Base-by-base conservation (phyloP, 2,797 vertebrate genomes). In the Etheostoma perlongum region DNA sequence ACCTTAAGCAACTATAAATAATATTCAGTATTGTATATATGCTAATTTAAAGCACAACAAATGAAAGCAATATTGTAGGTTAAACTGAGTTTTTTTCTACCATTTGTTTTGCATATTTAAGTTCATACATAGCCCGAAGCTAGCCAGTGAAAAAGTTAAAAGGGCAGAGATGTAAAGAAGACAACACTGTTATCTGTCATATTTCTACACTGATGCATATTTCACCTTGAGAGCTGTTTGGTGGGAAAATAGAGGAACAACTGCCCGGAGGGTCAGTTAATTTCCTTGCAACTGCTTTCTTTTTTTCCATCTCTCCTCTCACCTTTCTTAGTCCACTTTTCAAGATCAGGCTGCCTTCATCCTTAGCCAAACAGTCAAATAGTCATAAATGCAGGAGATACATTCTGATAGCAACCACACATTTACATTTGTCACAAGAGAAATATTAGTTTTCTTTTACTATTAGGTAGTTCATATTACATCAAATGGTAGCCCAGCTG, bases 161-260 rank as follows among this genome's bases (percentile, higher is more conserved):
- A 91, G 86, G 84, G 88, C 73, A 82, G 54, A 84, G 53, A 79
- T 76, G 61, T 79, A 81, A 85, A 82, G 74, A 85, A 83, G 79
- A 81, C 16, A 15, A 81, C 65, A 74, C 77, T 84, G 88, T 90
- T 89, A 85, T 86, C 72, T 79, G 81, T 83, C 82, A 85, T 75
- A 83, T 76, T 87, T 88, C 75, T 61, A 52, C 69, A 72, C 76
- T 76, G 73, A 70, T 68, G 69, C 71, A 81, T 85, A 66, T 55
- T 83, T 84, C 64, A 81, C 80, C 67, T 79, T 67, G 59, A 86
- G 58, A 77, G 61, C 60, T 42, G 36, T 73, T 83, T 79, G 54
- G 65, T 88, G 82, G 78, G 78, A 88, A 85, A 83, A 80, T 25
- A 36, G 60, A 76, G 27, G 61, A 82, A 61, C 51, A 65, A 66